Evolutionary conservation across 2,113 vertebrate genomes (phyloP).

Genomic region (Lophotis ruficrista): DNA sequence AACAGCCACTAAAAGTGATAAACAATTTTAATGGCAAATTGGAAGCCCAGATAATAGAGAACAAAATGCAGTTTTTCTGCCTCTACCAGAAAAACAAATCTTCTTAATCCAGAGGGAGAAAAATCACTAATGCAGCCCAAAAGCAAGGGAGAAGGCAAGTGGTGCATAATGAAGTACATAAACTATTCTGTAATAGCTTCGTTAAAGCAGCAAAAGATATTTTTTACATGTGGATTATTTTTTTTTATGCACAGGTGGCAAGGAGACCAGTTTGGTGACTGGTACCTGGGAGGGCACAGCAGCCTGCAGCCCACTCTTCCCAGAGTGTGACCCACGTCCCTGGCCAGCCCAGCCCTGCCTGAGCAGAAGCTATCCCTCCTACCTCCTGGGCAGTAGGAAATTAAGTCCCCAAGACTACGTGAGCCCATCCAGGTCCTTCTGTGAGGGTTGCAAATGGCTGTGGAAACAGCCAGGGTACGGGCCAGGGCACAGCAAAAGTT

Average conservation of each 20-base stretch:
- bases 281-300: not conserved
- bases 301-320: not conserved
- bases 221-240: not conserved
- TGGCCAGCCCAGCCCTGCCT: not conserved
- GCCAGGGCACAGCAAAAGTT: not conserved
- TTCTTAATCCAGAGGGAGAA: not conserved
- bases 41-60: constrained; percentile 2
- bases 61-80: not conserved
- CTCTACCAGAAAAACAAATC: not conserved
- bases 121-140: not conserved
- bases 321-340: fast-evolving
- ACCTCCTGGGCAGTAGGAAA: fast-evolving
- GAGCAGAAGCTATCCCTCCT: not conserved
- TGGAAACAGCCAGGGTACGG: not conserved
- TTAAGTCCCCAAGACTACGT: not conserved
- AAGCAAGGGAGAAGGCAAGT: not conserved
- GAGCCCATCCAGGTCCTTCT: not conserved
- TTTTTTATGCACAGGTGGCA: not conserved
- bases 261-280: not conserved
- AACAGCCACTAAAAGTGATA: constrained; percentile 3
- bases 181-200: not conserved
- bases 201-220: not conserved
- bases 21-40: constrained; percentile 17
- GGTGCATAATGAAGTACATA: not conserved
- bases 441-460: not conserved